Base-by-base conservation (phyloP, 30 jellyfish, hydroid and myxozoan genomes). In the Aurelia aurita region DNA sequence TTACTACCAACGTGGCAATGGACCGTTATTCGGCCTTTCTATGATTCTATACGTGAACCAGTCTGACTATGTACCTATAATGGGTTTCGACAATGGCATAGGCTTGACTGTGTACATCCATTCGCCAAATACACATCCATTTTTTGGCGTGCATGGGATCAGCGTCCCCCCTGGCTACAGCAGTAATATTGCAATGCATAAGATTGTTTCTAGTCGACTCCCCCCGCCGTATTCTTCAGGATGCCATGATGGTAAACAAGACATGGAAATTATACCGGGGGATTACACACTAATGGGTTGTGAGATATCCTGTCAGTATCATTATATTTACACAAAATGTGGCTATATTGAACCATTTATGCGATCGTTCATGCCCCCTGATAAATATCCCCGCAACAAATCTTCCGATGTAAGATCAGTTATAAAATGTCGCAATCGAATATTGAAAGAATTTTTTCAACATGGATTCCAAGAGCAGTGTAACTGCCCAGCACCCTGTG, bases 401-500 rank as follows among this genome's bases (percentile, higher is more conserved):
- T n/a, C 59, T 18, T 20, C 75, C 7, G 79, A 81, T 66, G 84
- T 73, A 12, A 15, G 29, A 58, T 0, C 27, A 20, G 82, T 67
- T 43, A 71, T 81, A 29, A 60, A 69, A 62, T 81, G 91, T 58
- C 53, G 91, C 54, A 54, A 69, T 65, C 39, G 46, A 45, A 55
- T 81, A 15, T 72, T 81, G 16, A 15, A 2, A 34, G 84, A 81
- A 9, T 51, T 69, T 47, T 81, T 46, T 21, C 26, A 46, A 16
- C 28, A 69, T 35, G 91, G 91, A 12, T 81, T 81, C 77, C 73
- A 73, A 58, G 91, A 81, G 44, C 58, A 74, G 44, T 87, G 96
- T 59, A 23, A 87, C 84, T 87, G 96, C 49, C 91, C 96, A 8
- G 80, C 60, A 39, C 96, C 96, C 10, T 87, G 96, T 72, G 90